Conservation (phyloP, 2,113 vertebrate species). For the Silurus asotus region DNA sequence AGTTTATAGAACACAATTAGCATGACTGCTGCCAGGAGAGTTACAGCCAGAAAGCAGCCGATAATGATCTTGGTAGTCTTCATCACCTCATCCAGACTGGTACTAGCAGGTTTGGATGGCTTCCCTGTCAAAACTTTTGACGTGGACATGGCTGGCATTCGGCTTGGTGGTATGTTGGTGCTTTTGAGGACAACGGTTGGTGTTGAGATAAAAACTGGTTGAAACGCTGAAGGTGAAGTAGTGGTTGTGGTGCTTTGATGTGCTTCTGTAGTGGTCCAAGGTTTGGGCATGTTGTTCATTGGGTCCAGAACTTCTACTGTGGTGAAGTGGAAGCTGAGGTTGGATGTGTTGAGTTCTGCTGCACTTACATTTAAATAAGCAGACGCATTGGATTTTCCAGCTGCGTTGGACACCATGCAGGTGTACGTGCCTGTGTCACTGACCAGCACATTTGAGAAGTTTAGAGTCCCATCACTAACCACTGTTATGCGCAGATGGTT, state of each 20-base stretch:
- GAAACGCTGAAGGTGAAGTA: constrained; percentile 88
- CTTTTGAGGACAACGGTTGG: constrained; percentile 90
- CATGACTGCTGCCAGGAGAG: constrained; percentile 93
- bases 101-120: constrained; percentile 72
- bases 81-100: constrained; percentile 97
- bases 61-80: constrained; percentile 99
- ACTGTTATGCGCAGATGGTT: constrained; percentile 86
- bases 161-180: constrained; percentile 80
- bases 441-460: constrained; percentile 91
- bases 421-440: constrained; percentile 91
- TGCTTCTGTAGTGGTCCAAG: constrained; percentile 80
- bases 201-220: constrained; percentile 93
- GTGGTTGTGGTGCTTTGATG: constrained; percentile 74
- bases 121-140: constrained; percentile 76
- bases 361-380: constrained; percentile 97
- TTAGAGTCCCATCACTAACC: constrained; percentile 91
- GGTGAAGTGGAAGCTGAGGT: constrained; percentile 92
- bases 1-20: constrained; percentile 97
- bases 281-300: constrained; percentile 85
- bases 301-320: constrained; percentile 90
- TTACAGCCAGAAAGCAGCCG: constrained; percentile 96
- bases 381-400: constrained; percentile 94
- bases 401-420: constrained; percentile 98
- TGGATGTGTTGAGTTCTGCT: constrained; percentile 95
- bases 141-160: constrained; percentile 73